Percentiles rank a stretch among this genome's conserved stretches.
These are phyloP conservation scores for Amphipyra tragopoginis DNA, from an alignment of 2,888 invertebrate species.

Conservation along the genomic window DNA sequence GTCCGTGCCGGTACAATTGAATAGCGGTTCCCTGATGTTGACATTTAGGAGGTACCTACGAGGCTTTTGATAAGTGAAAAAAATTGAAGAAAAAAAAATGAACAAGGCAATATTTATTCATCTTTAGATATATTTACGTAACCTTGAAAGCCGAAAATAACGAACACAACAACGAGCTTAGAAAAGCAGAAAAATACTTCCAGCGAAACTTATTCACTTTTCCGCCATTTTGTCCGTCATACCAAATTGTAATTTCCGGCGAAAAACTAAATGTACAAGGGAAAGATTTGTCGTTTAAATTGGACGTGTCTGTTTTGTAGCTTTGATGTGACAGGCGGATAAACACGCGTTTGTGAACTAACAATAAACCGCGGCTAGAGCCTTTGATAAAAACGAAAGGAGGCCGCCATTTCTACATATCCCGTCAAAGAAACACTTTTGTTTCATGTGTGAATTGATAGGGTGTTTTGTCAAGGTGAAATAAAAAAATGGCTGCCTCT, in stretches of 20 bases:
- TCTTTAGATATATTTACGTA: background rate
- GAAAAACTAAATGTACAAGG: conserved; percentile 12
- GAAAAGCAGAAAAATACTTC: conserved; percentile 9
- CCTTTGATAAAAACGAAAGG: conserved; percentile 21
- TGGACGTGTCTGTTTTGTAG: conserved; percentile 13
- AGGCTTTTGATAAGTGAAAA: too few relatives aligned
- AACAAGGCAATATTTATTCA: too few relatives aligned
- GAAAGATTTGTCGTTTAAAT: conserved; percentile 22
- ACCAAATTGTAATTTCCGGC: conserved; percentile 21
- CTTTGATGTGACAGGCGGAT: conserved; percentile 35
- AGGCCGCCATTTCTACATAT: background rate
- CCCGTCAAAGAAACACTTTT: background rate
- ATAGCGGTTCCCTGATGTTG: too few relatives aligned
- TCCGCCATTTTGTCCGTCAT: conserved; percentile 23
- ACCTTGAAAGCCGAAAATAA: background rate
- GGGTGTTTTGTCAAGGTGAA: background rate
- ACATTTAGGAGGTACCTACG: too few relatives aligned
- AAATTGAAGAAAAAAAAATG: too few relatives aligned
- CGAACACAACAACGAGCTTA: background rate
- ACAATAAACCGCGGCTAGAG: conserved; percentile 4
- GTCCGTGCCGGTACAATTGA: too few relatives aligned
- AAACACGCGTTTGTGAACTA: conserved; percentile 18
- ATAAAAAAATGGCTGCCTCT: too few relatives aligned
- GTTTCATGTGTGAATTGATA: background rate
- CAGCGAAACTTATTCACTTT: conserved; percentile 21